Base-by-base conservation (phyloP, 2,888 invertebrate species). In the Liopterus haemorrhoidalis region DNA sequence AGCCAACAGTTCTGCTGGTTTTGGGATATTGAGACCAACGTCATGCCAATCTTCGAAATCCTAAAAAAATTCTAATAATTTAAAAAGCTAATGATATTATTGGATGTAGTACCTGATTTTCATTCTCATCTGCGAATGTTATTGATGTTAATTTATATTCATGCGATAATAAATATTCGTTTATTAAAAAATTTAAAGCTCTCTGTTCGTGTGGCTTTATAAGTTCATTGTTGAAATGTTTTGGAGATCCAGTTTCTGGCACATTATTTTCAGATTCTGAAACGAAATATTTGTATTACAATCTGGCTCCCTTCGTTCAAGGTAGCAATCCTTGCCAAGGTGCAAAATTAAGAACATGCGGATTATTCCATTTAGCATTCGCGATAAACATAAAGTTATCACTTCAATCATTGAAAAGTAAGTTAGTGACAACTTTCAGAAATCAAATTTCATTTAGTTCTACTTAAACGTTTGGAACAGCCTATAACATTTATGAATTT, bases 41-140 rank as follows among this genome's bases (percentile, higher is more conserved):
- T 90, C 90, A 66, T 90, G 88, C 91, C 91, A 91, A 62, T 89
- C 87, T 68, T 90, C 89, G 70, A 89, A 88, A 67, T 89, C 88
- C 80, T 83, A 55, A 58, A 45, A 37, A 36, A 41, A 28, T 18
- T 20, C 40, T 15, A n/a, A 32, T 41, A 16, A 35, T 24, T 16
- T 27, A 2, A 30, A 40, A 37, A 14, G 38, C 14, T 5, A 14
- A 30, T 30, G 15, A 4, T 5, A 12, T 12, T 9, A 8, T 30
- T 3, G 14, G 15, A 12, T 2, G 9, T 32, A 2, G 5, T 59
- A 83, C 85, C 75, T 90, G 90, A 65, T 87, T 79, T 60, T 86
- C 86, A 72, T 89, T 90, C 72, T 91, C 91, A 73, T 91, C 91
- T 24, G 88, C 82, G 69, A 91, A 91, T 35, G 91, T 91, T 49